Percentiles rank a stretch among this genome's conserved stretches.
Conservation (phyloP, 2,888 invertebrate species). For the Cryptosula pallasiana region DNA sequence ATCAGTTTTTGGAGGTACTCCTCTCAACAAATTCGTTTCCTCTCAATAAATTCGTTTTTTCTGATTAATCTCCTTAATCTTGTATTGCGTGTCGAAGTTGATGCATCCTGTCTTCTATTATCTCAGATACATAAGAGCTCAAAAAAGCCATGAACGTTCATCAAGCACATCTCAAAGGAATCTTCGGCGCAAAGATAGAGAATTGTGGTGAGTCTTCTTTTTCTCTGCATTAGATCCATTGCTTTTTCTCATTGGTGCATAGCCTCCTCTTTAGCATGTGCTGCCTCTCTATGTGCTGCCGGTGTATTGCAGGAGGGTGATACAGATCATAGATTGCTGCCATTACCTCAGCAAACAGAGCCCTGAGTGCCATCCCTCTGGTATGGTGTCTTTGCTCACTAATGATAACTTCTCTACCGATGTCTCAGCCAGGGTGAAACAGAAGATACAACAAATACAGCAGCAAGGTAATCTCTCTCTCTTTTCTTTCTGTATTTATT, state of each 20-base stretch:
- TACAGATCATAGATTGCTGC: constrained; percentile 78
- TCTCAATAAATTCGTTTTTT: no score
- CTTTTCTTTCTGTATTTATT: no score
- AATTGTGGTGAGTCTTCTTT: constrained; percentile 62
- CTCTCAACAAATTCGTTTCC: no score
- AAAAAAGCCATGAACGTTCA: constrained; percentile 74
- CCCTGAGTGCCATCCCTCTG: constrained; percentile 43
- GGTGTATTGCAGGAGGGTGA: constrained; percentile 62
- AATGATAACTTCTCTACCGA: constrained; percentile 56
- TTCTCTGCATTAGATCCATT: no score
- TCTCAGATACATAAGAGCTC: constrained; percentile 65
- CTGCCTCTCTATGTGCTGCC: no score
- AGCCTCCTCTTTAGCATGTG: no score
- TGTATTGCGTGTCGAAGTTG: no score
- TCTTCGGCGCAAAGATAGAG: constrained; percentile 71
- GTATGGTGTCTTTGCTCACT: constrained; percentile 72
- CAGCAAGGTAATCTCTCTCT: constrained; percentile 49
- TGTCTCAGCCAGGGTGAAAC: constrained; percentile 70
- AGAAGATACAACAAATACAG: constrained; percentile 67
- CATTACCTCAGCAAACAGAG: constrained; percentile 61
- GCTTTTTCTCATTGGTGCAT: no score
- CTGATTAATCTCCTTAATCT: no score
- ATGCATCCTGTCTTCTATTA: no score
- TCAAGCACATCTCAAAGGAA: constrained; percentile 69
- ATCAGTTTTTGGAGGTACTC: no score